phyloP scores from a whole-genome alignment of 2,888 invertebrate genomes.

The Eretmocerus hayati region DNA sequence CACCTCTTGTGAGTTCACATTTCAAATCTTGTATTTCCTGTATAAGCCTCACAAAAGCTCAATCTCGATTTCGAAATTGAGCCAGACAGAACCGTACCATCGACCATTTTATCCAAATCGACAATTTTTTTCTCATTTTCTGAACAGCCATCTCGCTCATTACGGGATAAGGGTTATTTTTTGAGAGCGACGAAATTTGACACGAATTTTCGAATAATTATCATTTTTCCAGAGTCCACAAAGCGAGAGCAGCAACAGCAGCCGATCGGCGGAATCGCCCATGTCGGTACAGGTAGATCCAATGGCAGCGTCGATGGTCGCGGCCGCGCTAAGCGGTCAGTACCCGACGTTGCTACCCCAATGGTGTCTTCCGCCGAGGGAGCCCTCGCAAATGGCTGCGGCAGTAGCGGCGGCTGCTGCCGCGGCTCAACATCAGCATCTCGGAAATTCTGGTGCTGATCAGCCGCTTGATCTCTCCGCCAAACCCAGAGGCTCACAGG shows the following conservation, averaged over 20 bases:
- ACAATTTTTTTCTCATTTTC: too few species aligned
- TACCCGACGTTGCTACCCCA: slow-evolving; percentile 45
- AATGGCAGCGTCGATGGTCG: slow-evolving; percentile 63
- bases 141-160: too few species aligned
- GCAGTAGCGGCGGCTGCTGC: slow-evolving; percentile 40
- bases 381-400: slow-evolving; percentile 47
- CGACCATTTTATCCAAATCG: too few species aligned
- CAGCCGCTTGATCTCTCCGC: slow-evolving; percentile 83
- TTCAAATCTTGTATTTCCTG: too few species aligned
- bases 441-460: slow-evolving; percentile 51
- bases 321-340: slow-evolving; percentile 60
- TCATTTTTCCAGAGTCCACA: slow-evolving; percentile 44
- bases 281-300: slow-evolving; percentile 47
- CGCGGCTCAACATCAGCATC: slow-evolving; percentile 36
- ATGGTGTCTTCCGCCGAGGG: slow-evolving; percentile 44
- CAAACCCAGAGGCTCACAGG: slow-evolving; percentile 56
- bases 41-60: too few species aligned
- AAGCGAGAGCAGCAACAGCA: slow-evolving; percentile 46
- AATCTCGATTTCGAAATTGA: too few species aligned
- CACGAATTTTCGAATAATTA: too few species aligned
- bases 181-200: too few species aligned
- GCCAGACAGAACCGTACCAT: too few species aligned
- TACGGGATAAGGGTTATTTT: too few species aligned
- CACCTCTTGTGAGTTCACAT: slow-evolving; percentile 52
- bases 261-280: slow-evolving; percentile 46